Conservation (phyloP, 2,113 vertebrate genomes). For the Cochlearius cochlearius region DNA sequence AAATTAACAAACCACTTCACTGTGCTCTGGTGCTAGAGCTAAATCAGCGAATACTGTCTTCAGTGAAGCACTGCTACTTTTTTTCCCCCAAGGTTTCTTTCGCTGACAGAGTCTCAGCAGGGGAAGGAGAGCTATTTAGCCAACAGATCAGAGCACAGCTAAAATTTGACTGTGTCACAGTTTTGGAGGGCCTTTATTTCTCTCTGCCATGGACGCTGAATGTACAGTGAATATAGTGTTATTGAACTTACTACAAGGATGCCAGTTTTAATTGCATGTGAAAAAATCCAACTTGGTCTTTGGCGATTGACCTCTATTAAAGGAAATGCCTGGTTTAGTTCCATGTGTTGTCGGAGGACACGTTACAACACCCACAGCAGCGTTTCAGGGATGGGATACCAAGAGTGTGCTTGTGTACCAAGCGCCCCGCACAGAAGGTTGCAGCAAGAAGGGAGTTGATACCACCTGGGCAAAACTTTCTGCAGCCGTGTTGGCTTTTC, state of each 20-base stretch:
- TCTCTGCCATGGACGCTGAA: neutral
- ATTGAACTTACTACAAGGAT: neutral
- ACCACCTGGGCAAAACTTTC: neutral
- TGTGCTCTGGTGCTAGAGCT: neutral
- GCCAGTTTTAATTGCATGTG: neutral
- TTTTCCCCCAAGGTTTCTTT: neutral
- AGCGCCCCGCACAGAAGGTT: fast-evolving
- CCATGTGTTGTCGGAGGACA: fast-evolving
- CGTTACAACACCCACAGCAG: neutral
- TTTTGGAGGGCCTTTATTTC: neutral
- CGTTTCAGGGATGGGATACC: neutral
- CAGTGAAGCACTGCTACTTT: neutral
- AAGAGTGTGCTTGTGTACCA: fast-evolving
- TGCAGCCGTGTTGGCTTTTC: neutral
- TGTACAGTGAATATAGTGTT: neutral
- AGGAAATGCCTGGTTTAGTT: neutral
- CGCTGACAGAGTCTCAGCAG: neutral
- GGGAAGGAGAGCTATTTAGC: neutral
- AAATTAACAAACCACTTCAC: neutral
- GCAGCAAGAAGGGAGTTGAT: neutral
- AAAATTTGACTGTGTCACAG: neutral
- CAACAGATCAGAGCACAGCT: neutral
- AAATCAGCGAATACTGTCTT: neutral
- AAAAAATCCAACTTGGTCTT: fast-evolving
- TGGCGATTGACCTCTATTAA: fast-evolving